phyloP scores from a whole-genome alignment of 2,888 invertebrate species.

The Acronicta psi region DNA sequence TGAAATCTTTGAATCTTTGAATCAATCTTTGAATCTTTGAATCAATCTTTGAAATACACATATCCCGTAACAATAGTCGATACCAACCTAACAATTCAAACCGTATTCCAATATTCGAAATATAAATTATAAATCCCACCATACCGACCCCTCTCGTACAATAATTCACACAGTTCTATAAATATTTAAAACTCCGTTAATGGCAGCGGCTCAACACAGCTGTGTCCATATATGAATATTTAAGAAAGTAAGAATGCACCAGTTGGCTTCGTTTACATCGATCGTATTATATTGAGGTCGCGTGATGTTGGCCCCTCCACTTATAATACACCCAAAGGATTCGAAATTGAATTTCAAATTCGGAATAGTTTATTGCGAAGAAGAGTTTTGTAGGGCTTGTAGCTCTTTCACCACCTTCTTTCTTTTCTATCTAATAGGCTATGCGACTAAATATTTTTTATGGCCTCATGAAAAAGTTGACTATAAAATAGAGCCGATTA shows the following conservation, averaged over 20 bases:
- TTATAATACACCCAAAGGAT: slow-evolving; percentile 1
- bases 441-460: no score
- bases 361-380: not conserved
- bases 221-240: slow-evolving; percentile 56
- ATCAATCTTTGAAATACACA: no score
- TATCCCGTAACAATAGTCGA: not conserved
- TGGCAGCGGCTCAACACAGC: slow-evolving; percentile 37
- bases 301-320: not conserved
- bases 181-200: slow-evolving; percentile 41
- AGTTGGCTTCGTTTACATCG: slow-evolving; percentile 21
- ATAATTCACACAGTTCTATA: slow-evolving; percentile 41
- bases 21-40: no score
- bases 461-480: no score
- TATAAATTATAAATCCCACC: slow-evolving; percentile 1
- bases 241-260: slow-evolving; percentile 55
- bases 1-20: no score
- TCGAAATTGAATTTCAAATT: not conserved
- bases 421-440: no score
- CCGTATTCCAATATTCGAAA: not conserved
- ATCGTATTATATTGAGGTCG: slow-evolving; percentile 13
- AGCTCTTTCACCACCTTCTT: no score
- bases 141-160: slow-evolving; percentile 11
- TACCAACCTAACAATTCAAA: not conserved
- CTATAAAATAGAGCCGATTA: no score
- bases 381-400: not conserved